phyloP scores from a whole-genome alignment of 2,113 vertebrate genomes.

The Oreotrochilus melanogaster region DNA sequence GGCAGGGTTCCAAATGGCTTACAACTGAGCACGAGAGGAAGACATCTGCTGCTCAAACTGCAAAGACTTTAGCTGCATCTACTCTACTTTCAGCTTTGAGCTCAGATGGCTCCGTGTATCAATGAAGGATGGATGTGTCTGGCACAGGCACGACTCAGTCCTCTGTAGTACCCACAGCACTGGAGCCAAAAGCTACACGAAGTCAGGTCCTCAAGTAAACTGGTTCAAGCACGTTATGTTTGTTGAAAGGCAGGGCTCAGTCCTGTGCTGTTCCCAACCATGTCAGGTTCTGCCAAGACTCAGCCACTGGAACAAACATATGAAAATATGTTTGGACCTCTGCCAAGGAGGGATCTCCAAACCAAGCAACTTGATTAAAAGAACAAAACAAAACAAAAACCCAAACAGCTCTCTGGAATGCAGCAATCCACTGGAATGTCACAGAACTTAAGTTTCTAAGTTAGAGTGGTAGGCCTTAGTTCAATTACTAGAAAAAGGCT shows the following conservation, averaged over 20 bases:
- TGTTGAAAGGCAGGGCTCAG: not conserved
- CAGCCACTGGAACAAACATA: not conserved
- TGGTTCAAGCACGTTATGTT: not conserved
- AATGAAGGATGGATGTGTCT: not conserved
- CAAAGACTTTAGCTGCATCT: not conserved
- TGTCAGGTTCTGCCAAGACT: not conserved
- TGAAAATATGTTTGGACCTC: not conserved
- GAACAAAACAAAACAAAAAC: too few relatives aligned
- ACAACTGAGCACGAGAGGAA: not conserved
- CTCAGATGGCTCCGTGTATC: not conserved
- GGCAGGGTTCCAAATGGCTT: not conserved
- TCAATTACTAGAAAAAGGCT: not conserved
- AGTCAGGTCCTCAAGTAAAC: not conserved
- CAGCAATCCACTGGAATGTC: not conserved
- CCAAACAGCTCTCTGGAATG: not conserved
- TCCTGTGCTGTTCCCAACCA: fast-evolving
- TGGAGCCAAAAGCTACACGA: not conserved
- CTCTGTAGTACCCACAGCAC: not conserved
- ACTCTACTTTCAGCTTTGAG: not conserved
- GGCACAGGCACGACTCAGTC: not conserved
- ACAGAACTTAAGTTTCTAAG: not conserved
- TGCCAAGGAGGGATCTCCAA: not conserved
- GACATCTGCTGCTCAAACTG: not conserved
- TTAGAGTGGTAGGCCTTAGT: not conserved
- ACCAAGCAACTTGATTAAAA: not conserved